A percentile compares a stretch with the other conserved stretches of the same genome.
phyloP scores from a whole-genome alignment of 2,113 vertebrate genomes.

The Podocnemis expansa region DNA sequence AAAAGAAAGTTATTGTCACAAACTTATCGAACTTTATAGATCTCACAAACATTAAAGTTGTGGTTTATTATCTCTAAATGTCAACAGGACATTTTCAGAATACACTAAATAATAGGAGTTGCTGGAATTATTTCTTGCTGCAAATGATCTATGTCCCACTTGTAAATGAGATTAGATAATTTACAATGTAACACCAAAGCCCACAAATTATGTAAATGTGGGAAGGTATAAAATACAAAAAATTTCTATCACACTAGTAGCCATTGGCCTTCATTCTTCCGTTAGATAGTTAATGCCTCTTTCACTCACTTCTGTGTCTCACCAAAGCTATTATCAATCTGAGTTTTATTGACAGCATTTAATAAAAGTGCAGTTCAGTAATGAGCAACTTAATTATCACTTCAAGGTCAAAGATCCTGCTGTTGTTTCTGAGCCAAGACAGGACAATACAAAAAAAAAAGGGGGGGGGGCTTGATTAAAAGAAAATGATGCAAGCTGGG shows the following conservation, averaged over 20 bases:
- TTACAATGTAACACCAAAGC: background rate
- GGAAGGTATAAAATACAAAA: background rate
- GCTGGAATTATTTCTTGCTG: background rate
- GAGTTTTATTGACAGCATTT: background rate
- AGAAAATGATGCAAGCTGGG: background rate
- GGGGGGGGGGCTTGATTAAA: background rate
- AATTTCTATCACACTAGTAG: background rate
- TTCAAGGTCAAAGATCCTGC: background rate
- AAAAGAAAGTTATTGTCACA: background rate
- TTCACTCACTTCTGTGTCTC: background rate
- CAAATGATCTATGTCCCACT: background rate
- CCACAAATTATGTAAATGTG: background rate
- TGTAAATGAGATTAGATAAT: background rate
- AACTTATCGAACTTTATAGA: background rate
- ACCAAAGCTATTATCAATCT: background rate
- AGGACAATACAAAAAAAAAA: background rate
- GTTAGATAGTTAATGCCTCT: background rate
- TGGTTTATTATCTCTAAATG: background rate
- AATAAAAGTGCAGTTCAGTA: background rate
- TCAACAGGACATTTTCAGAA: background rate
- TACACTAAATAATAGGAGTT: background rate
- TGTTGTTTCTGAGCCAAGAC: conserved; percentile 1
- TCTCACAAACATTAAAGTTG: background rate
- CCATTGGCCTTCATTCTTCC: background rate
- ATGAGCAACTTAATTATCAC: conserved; percentile 48